Evolutionary conservation across 2,888 invertebrate species (phyloP), one percentile per base, ranked within the genome.

Genomic region (Agrotis exclamationis): DNA sequence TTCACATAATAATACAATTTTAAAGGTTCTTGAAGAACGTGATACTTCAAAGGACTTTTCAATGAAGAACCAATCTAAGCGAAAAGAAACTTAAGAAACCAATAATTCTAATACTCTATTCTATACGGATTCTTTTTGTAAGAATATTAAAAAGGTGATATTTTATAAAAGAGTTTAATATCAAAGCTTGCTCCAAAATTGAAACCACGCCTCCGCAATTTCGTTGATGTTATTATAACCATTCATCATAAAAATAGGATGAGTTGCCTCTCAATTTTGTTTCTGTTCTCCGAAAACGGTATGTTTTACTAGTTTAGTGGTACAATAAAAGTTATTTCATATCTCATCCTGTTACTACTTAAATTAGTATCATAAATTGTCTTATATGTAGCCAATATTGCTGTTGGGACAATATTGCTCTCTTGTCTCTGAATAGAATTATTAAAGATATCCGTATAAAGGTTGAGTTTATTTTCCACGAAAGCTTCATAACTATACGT

Each of bases 221-320:
- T 74, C 62, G 67, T 65, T 76, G 81, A 79, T 84, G 70, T 75
- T 86, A 74, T 80, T 80, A 76, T 73, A 73, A 74, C 70, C 83
- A 82, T 86, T 73, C 65, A 82, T 85, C 80, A 85, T 84, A 76
- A 79, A 86, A 78, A 78, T 84, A 70, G 45, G 68, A 39, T 39
- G 39, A 58, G 74, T 56, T 59, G 70, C 74, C 62, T 70, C 74
- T 82, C 77, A 79, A 85, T 82, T 76, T 80, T 39, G 63, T 71
- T 71, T 74, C 68, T 65, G 53, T 70, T 83, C 69, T 59, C 50
- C 57, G 69, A 68, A 83, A 78, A 70, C 56, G 60, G 18, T 48
- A 63, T 70, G 66, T 83, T 74, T 64, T 33, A 70, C 67, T 77
- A 78, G 70, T 83, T 83, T 77, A 71, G 48, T 66, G 53, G 16